Conservation (phyloP, 1,140 invertebrate species). For the Marisa cornuarietis region DNA sequence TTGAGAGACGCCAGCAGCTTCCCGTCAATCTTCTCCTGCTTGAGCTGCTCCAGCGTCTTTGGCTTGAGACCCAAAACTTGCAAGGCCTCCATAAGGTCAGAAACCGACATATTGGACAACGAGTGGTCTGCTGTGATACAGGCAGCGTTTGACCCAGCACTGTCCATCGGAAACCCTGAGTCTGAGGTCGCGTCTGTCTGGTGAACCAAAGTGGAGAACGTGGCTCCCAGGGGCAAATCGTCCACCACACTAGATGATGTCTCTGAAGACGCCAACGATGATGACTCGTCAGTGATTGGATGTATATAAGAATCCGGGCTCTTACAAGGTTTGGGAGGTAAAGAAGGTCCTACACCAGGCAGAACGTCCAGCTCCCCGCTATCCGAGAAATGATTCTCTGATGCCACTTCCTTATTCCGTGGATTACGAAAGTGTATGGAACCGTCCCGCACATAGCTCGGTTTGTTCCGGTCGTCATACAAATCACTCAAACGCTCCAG, state of each 20-base stretch:
- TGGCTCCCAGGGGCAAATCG: conserved; percentile 29
- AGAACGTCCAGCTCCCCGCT: too few relatives aligned
- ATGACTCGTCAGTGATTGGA: too few relatives aligned
- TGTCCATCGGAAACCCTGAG: background rate
- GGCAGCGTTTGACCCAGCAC: background rate
- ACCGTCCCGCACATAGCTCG: too few relatives aligned
- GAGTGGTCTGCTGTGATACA: background rate
- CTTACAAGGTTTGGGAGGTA: too few relatives aligned
- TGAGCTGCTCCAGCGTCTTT: conserved; percentile 15
- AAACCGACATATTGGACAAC: conserved; percentile 7
- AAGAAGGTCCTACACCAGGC: too few relatives aligned
- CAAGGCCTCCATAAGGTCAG: conserved; percentile 13
- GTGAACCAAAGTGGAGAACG: conserved; percentile 15
- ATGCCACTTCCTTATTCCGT: too few relatives aligned
- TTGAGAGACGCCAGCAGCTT: conserved; percentile 19
- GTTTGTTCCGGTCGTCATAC: too few relatives aligned
- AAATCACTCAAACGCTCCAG: background rate
- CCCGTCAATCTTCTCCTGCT: conserved; percentile 28
- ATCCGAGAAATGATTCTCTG: too few relatives aligned
- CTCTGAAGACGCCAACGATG: background rate
- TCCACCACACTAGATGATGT: conserved; percentile 8
- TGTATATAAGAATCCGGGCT: too few relatives aligned
- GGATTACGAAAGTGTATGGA: too few relatives aligned
- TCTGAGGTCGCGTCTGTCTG: background rate
- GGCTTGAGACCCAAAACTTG: conserved; percentile 7